Base-by-base conservation (phyloP, 2,113 vertebrate species). In the Diphyllodes magnificus region DNA sequence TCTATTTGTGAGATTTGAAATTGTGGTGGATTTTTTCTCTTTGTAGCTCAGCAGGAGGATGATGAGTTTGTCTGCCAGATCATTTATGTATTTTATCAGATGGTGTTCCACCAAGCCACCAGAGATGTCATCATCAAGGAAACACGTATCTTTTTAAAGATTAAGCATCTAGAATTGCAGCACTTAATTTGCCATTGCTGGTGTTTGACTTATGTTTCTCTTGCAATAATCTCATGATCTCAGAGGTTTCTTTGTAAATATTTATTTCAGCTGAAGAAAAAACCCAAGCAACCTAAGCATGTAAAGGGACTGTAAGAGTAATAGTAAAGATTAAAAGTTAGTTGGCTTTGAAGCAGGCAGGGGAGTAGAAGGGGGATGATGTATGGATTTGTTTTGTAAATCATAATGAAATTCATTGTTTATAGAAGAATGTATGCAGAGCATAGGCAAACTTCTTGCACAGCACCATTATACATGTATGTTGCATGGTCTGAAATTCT, bases 31-130 rank as follows among this genome's bases (percentile, higher is more conserved):
- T 78, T 80, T 64, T 82, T 50, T 86, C 82, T 39, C 18, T 56
- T 90, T 95, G 65, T 81, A 99, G 99, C 98, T 96, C 98, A 99
- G 63, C 99, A 99, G 95, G 99, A 99, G 96, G 99, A 99, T 53
- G 99, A 99, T 95, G 99, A 99, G 95, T 99, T 99, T 98, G 99
- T 99, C 63, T 99, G 99, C 97, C 99, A 99, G 97, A 99, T 99
- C 66, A 98, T 99, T 47, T 99, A 99, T 87, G 99, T 99, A n/a
- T 99, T 99, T 98, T 99, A 99, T 96, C 99, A 99, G 97, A 99
- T 99, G 99, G 99, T 99, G 85, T 99, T 99, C 96, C 99, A 99
- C 95, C 99, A 99, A 97, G 99, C 99, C 66, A 99, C 99, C 6
- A 98, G 99, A 96, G 99, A 99, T 72, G 99, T 99, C 96, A 99